Evolutionary conservation across 2,888 invertebrate genomes (phyloP).

Genomic region (Thyatira batis): DNA sequence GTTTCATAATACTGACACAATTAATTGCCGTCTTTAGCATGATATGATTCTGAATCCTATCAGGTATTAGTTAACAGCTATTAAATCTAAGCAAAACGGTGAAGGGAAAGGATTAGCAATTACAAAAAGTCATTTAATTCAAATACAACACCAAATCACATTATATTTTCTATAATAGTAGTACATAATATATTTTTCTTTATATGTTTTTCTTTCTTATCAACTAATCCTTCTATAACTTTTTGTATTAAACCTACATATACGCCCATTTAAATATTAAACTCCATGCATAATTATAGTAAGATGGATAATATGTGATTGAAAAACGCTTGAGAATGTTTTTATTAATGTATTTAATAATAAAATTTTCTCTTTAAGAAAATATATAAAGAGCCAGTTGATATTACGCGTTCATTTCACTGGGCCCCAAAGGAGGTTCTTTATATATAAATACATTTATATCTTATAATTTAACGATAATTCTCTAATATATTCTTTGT

Average conservation of each 20-base stretch:
- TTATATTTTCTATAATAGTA: slow-evolving; percentile 81
- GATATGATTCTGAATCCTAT: too few relatives aligned
- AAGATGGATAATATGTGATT: slow-evolving; percentile 47
- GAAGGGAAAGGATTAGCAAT: slow-evolving; percentile 73
- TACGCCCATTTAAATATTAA: slow-evolving; percentile 33
- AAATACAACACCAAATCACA: slow-evolving; percentile 82
- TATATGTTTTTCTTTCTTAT: slow-evolving; percentile 67
- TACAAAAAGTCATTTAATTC: slow-evolving; percentile 80
- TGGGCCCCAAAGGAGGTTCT: slow-evolving; percentile 66
- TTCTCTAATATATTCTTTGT: slow-evolving; percentile 59
- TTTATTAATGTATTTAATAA: slow-evolving; percentile 52
- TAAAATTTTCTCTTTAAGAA: slow-evolving; percentile 55
- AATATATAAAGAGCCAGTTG: slow-evolving; percentile 54
- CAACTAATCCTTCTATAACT: slow-evolving; percentile 51
- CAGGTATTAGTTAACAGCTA: slow-evolving; percentile 9
- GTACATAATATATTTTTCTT: slow-evolving; percentile 72
- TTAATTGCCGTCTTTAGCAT: too few relatives aligned
- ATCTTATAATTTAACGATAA: slow-evolving; percentile 57
- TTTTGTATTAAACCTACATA: slow-evolving; percentile 50
- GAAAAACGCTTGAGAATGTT: slow-evolving; percentile 50
- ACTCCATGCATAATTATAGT: slow-evolving; percentile 26
- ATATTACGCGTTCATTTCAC: slow-evolving; percentile 41
- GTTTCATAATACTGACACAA: too few relatives aligned
- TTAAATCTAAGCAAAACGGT: slow-evolving; percentile 18
- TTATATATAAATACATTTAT: slow-evolving; percentile 49